Percentiles rank a stretch among this genome's conserved stretches.
Conservation (phyloP, 2,797 vertebrate species). For the Antrozous pallidus region DNA sequence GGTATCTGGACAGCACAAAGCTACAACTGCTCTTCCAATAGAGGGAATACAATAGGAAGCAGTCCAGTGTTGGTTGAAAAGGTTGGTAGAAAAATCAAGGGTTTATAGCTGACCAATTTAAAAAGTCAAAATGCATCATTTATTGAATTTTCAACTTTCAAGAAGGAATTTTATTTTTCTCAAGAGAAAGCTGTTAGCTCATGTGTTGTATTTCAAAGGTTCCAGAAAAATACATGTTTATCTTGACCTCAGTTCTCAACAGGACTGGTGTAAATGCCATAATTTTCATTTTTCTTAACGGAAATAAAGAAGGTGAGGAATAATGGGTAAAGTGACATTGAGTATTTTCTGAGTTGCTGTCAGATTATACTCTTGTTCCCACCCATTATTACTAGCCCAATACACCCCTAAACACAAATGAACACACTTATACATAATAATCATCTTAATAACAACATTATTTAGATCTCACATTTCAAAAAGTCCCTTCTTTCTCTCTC, state of each 20-base stretch:
- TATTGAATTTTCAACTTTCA: constrained; percentile 21
- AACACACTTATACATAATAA: neutral
- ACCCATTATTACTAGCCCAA: neutral
- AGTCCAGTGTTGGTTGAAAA: neutral
- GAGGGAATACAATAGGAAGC: neutral
- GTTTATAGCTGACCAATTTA: neutral
- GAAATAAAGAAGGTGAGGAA: constrained; percentile 16
- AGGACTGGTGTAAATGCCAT: neutral
- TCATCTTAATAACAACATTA: neutral
- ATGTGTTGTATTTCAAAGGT: neutral
- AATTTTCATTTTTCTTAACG: neutral
- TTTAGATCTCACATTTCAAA: constrained; percentile 4
- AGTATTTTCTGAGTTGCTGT: neutral
- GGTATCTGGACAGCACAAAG: neutral
- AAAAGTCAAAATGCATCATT: constrained; percentile 2
- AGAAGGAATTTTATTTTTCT: neutral
- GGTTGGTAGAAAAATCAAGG: neutral
- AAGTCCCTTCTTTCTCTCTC: neutral
- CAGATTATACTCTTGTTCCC: neutral
- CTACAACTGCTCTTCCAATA: neutral
- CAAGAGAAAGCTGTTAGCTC: neutral
- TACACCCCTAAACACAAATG: neutral
- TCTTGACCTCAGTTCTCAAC: neutral
- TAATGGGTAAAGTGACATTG: neutral
- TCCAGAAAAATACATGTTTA: constrained; percentile 25